Conservation (phyloP, 2,113 vertebrate genomes). For the Sarotherodon lohbergeri region DNA sequence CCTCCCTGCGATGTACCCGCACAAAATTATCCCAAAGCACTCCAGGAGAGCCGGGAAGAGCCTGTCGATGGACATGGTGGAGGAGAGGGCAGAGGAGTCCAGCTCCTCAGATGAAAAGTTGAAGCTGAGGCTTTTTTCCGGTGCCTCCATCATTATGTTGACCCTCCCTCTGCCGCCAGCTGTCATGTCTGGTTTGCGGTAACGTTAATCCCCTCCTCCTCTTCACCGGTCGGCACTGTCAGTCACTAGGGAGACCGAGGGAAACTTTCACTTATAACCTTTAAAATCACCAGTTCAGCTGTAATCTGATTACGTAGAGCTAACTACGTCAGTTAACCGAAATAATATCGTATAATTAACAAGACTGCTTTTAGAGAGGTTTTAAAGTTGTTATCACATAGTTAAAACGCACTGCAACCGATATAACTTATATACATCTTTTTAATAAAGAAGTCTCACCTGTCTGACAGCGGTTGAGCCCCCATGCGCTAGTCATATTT, state of each 20-base stretch:
- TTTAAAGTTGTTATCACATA: neutral
- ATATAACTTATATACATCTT: neutral
- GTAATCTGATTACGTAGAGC: neutral
- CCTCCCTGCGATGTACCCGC: constrained; percentile 91
- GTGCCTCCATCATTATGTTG: constrained; percentile 37
- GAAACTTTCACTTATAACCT: neutral
- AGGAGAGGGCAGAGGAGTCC: constrained; percentile 38
- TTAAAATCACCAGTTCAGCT: neutral
- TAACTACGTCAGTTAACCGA: neutral
- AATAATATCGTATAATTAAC: neutral
- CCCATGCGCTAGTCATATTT: neutral
- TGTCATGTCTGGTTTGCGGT: neutral
- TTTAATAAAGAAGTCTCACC: neutral
- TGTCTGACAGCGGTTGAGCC: neutral
- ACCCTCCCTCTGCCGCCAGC: neutral
- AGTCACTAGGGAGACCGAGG: neutral
- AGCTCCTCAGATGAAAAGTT: neutral
- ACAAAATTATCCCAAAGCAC: constrained; percentile 96
- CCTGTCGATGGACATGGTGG: constrained; percentile 85
- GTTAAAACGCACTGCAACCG: neutral
- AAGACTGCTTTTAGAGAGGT: rapidly evolving
- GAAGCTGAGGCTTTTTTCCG: neutral
- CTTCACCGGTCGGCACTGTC: neutral
- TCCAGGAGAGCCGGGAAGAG: constrained; percentile 93
- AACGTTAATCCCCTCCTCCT: neutral